phyloP scores from a whole-genome alignment of 2,888 invertebrate species.

The Caenorhabditis japonica region DNA sequence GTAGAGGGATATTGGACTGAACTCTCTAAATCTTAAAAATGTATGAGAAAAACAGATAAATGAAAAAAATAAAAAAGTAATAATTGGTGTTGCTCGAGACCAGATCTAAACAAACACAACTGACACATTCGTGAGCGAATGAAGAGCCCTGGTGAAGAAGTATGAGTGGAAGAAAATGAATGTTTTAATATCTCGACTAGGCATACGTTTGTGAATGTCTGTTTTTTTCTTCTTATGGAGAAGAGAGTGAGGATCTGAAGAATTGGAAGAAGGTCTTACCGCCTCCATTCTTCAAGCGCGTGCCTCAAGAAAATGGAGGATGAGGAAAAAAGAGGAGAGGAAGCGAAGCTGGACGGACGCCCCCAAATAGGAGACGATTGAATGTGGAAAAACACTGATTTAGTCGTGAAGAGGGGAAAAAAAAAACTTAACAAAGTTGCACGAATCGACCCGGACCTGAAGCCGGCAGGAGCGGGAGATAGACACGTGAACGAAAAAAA shows the following conservation, averaged over 20 bases:
- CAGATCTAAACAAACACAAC: slow-evolving; percentile 40
- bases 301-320: slow-evolving; percentile 39
- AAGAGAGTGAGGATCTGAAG: slow-evolving; percentile 50
- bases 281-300: slow-evolving; percentile 22
- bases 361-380: slow-evolving; percentile 46
- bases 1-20: too few species aligned
- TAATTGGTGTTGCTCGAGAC: slow-evolving; percentile 14
- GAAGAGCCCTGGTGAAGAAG: slow-evolving; percentile 29
- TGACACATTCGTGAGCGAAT: slow-evolving; percentile 29
- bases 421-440: slow-evolving; percentile 46
- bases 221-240: slow-evolving; percentile 45
- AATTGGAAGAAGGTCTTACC: slow-evolving; percentile 42
- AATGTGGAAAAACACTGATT: slow-evolving; percentile 47
- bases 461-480: slow-evolving; percentile 9
- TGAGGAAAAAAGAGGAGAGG: slow-evolving; percentile 26
- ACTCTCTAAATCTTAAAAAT: not conserved
- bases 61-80: slow-evolving; percentile 22
- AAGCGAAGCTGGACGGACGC: slow-evolving; percentile 42
- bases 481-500: slow-evolving; percentile 14
- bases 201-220: slow-evolving; percentile 35
- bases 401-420: slow-evolving; percentile 20
- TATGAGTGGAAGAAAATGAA: slow-evolving; percentile 30
- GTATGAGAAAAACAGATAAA: slow-evolving; percentile 4
- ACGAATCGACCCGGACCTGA: slow-evolving; percentile 35
- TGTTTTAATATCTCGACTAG: slow-evolving; percentile 49